phyloP scores from a whole-genome alignment of 2,797 vertebrate genomes.

The Phylloscopus collybita region DNA sequence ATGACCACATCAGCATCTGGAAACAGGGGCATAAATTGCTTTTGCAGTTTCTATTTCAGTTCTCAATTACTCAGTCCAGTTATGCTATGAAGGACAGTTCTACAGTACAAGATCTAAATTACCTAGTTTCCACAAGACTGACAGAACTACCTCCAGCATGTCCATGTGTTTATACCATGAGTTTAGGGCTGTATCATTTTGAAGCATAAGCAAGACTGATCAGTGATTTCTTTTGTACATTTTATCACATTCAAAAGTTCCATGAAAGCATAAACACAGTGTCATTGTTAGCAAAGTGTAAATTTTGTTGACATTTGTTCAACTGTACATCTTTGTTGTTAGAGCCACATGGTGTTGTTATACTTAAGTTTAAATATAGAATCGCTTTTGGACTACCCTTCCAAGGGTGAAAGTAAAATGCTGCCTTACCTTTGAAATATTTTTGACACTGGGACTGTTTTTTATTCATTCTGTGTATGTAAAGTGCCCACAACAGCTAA shows the following conservation, averaged over 20 bases:
- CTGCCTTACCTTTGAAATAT: not conserved
- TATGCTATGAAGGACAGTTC: not conserved
- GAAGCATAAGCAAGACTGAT: not conserved
- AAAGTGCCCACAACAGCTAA: not conserved
- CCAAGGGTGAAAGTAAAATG: not conserved
- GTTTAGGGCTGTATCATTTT: not conserved
- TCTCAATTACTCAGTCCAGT: not conserved
- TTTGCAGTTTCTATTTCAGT: not conserved
- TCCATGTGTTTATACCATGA: not conserved
- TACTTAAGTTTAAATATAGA: not conserved
- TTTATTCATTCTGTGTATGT: not conserved
- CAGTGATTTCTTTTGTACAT: not conserved
- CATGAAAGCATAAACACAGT: not conserved
- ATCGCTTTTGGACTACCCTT: not conserved
- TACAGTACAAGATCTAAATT: not conserved
- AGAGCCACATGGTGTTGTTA: not conserved
- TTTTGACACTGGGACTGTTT: not conserved
- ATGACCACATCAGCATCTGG: not conserved
- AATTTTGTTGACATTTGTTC: not conserved
- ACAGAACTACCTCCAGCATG: not conserved
- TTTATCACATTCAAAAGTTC: not conserved
- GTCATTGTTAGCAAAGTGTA: not conserved
- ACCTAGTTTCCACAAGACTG: not conserved
- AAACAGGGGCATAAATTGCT: not conserved
- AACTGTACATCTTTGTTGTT: not conserved